A percentile compares a stretch with the other conserved stretches of the same genome.
phyloP scores from a whole-genome alignment of 2,113 vertebrate genomes.

The Grus americana region DNA sequence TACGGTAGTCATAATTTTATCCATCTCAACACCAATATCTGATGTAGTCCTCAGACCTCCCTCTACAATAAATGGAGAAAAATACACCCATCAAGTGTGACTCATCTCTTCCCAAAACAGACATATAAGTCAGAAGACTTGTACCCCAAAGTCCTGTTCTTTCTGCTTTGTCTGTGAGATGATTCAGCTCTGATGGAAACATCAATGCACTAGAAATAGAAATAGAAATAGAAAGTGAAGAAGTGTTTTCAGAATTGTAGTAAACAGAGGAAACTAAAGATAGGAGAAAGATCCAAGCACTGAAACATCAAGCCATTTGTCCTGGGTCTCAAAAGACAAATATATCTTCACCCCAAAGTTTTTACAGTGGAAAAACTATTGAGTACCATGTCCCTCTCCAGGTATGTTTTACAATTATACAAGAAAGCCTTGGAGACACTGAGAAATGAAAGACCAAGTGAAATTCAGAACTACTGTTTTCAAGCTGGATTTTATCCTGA shows the following conservation, averaged over 20 bases:
- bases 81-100: not conserved
- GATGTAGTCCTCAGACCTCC: not conserved
- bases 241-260: not conserved
- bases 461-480: not conserved
- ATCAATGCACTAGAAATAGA: not conserved
- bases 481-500: not conserved
- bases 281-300: not conserved
- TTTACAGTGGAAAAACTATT: not conserved
- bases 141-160: not conserved
- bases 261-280: not conserved
- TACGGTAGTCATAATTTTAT: not conserved
- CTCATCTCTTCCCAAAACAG: not conserved
- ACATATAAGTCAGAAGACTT: not conserved
- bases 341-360: not conserved
- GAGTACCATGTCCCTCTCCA: not conserved
- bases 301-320: not conserved
- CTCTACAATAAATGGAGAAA: not conserved
- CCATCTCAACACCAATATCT: rapidly evolving
- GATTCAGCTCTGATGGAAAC: not conserved
- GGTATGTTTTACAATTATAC: not conserved
- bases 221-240: conserved; percentile 3
- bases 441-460: not conserved
- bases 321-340: not conserved
- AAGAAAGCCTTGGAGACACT: not conserved
- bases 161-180: not conserved